phyloP scores from a whole-genome alignment of 1,140 invertebrate genomes.

The Cyphomyrmex costatus region DNA sequence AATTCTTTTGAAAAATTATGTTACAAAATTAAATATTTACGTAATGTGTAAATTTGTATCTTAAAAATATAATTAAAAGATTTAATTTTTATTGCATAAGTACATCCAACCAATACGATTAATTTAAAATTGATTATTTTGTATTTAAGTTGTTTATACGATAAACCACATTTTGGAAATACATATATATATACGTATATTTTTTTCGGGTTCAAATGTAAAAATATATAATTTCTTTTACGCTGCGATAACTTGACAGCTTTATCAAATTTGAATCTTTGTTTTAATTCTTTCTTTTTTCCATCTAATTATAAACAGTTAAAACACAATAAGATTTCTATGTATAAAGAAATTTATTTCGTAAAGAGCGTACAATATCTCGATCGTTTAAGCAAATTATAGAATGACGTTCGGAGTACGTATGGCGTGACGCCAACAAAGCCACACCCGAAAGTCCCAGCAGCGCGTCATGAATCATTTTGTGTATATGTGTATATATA shows the following conservation, averaged over 20 bases:
- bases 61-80: not conserved
- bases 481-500: not conserved
- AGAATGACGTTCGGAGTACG: constrained; percentile 1
- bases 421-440: constrained; percentile 42
- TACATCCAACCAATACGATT: not conserved
- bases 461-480: constrained; percentile 2
- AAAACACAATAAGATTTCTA: constrained; percentile 10
- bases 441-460: constrained; percentile 16
- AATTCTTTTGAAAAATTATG: not conserved
- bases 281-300: not conserved
- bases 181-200: not conserved
- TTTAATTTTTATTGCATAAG: not conserved
- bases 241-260: not conserved
- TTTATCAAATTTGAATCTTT: not conserved
- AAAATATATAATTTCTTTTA: constrained; percentile 1
- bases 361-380: not conserved
- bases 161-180: not conserved
- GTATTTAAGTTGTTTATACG: not conserved
- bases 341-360: constrained; percentile 20
- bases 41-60: not conserved
- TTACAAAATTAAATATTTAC: not conserved
- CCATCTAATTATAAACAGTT: not conserved
- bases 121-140: not conserved
- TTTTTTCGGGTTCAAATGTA: not conserved
- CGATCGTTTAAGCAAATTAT: constrained; percentile 43